Percentiles rank a stretch among this genome's conserved stretches.
phyloP scores from a whole-genome alignment of 2,113 vertebrate genomes.

The Lampris megalopsis region DNA sequence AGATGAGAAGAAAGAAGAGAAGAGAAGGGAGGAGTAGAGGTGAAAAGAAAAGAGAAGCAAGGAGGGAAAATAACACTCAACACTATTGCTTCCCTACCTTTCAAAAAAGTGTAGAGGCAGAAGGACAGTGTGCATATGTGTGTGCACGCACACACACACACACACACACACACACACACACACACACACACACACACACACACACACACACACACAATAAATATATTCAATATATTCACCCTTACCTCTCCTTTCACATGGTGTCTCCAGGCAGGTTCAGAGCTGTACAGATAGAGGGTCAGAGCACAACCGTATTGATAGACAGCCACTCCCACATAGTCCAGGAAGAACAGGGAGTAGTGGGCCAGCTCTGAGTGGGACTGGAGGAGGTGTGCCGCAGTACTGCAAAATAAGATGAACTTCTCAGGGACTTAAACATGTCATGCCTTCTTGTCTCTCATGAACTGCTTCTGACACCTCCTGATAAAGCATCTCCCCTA shows the following conservation, averaged over 20 bases:
- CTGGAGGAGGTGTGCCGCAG: constrained; percentile 89
- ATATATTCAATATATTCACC: neutral
- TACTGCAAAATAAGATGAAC: constrained; percentile 69
- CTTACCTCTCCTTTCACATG: constrained; percentile 79
- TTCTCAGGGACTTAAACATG: neutral
- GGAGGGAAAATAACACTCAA: neutral
- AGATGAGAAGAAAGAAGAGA: neutral
- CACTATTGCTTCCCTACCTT: neutral
- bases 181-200: neutral
- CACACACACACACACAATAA: neutral
- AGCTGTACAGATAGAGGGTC: constrained; percentile 90
- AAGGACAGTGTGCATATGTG: too few species aligned
- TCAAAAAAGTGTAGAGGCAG: too few species aligned
- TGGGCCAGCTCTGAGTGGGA: constrained; percentile 89
- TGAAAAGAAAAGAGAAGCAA: too few species aligned
- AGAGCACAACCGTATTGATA: constrained; percentile 91
- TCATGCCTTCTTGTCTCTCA: too few species aligned
- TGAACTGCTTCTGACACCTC: too few species aligned
- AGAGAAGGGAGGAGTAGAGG: too few species aligned
- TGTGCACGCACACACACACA: too few species aligned
- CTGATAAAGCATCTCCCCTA: too few species aligned
- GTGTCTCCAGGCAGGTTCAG: constrained; percentile 86
- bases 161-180: neutral
- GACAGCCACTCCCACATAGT: constrained; percentile 88
- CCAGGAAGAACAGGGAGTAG: constrained; percentile 89